These are phyloP conservation scores for Glyptemys insculpta DNA, from an alignment of 2,797 vertebrate genomes.

Conservation along the genomic window DNA sequence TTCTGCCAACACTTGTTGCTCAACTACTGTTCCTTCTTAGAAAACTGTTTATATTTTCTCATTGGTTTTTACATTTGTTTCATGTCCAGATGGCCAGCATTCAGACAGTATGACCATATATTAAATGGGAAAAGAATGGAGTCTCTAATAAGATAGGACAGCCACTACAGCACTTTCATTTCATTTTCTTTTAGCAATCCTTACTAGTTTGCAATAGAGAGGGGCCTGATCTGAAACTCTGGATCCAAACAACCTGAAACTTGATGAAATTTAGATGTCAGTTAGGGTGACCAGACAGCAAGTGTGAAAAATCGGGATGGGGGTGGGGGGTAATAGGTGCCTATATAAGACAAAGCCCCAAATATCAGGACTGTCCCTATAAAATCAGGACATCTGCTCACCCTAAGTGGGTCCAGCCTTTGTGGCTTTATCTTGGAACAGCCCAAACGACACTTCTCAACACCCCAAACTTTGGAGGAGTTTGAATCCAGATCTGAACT, in stretches of 20 bases:
- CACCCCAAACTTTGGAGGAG: background rate
- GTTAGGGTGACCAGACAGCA: background rate
- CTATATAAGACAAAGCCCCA: too few relatives aligned
- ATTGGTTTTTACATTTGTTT: background rate
- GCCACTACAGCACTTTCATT: background rate
- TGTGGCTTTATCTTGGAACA: background rate
- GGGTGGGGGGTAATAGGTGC: too few relatives aligned
- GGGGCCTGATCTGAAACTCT: background rate
- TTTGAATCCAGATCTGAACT: background rate
- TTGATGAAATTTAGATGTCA: background rate
- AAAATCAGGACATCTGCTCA: too few relatives aligned
- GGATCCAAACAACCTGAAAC: background rate
- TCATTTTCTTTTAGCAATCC: background rate
- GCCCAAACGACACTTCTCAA: background rate
- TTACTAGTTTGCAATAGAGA: background rate
- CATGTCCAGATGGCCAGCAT: background rate
- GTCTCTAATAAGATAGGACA: background rate
- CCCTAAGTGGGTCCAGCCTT: background rate
- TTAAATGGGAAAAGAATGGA: background rate
- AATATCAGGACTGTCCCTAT: too few relatives aligned
- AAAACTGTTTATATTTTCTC: background rate
- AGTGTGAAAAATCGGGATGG: too few relatives aligned
- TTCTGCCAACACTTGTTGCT: conserved; percentile 2
- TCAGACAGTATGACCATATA: background rate
- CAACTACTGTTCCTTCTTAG: background rate